These are phyloP conservation scores for Zophobas atratus DNA, from an alignment of 1,140 invertebrate species.

Conservation along the genomic window DNA sequence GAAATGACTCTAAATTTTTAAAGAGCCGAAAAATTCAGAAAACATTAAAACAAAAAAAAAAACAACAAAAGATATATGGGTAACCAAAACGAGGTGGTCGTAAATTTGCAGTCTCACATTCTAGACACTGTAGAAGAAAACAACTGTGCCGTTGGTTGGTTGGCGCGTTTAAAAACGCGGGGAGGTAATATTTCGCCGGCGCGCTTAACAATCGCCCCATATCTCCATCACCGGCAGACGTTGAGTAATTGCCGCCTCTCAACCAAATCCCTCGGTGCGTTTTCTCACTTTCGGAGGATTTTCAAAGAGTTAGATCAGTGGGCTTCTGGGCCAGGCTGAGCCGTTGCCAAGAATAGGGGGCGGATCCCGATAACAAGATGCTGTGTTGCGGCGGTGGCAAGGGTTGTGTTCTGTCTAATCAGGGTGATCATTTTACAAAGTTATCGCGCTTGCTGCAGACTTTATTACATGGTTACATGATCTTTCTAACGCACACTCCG, in stretches of 20 bases:
- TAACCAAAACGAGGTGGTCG: too few species aligned
- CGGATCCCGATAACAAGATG: constrained; percentile 26
- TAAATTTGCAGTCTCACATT: too few species aligned
- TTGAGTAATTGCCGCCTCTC: constrained; percentile 56
- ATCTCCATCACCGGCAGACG: constrained; percentile 54
- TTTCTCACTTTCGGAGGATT: constrained; percentile 53
- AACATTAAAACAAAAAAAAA: too few species aligned
- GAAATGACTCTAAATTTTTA: too few species aligned
- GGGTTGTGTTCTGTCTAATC: constrained; percentile 15
- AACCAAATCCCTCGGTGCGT: constrained; percentile 50
- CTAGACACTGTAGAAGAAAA: too few species aligned
- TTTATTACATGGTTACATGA: constrained; percentile 36
- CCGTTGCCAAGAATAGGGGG: constrained; percentile 18
- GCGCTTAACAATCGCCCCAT: constrained; percentile 50
- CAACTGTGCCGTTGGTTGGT: too few species aligned
- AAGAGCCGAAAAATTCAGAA: too few species aligned
- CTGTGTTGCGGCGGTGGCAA: constrained; percentile 8
- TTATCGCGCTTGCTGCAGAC: constrained; percentile 6
- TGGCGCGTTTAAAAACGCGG: constrained; percentile 4
- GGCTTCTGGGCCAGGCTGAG: constrained; percentile 44
- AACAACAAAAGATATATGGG: too few species aligned
- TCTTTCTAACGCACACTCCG: constrained; percentile 34
- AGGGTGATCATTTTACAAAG: constrained; percentile 26
- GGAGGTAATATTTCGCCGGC: constrained; percentile 25
- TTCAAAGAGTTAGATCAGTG: constrained; percentile 48